These are phyloP conservation scores for Camponotus floridanus DNA, from an alignment of 1,140 invertebrate species.

Conservation along the genomic window DNA sequence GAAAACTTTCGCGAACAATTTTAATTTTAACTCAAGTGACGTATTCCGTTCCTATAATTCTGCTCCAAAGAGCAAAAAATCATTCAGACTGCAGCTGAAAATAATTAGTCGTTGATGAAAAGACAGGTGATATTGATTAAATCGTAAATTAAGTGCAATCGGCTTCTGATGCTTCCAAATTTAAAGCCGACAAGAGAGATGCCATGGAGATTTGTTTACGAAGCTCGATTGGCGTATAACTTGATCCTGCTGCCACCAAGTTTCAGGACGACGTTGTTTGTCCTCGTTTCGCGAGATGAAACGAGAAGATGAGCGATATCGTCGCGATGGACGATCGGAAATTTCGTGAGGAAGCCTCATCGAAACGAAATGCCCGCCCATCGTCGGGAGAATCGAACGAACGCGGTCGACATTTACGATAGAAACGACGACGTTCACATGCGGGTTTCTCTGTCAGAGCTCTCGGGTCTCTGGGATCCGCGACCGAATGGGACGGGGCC, in stretches of 20 bases:
- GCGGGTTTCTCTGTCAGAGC: background rate
- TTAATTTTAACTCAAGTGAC: background rate
- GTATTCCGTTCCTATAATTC: background rate
- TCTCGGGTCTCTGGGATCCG: background rate
- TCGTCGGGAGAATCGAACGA: slow-evolving; percentile 10
- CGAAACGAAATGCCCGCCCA: slow-evolving; percentile 32
- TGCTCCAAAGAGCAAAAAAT: background rate
- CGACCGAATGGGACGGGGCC: slow-evolving; percentile 15
- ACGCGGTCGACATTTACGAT: slow-evolving; percentile 43
- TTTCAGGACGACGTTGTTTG: slow-evolving; percentile 18
- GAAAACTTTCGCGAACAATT: background rate
- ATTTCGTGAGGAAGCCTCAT: slow-evolving; percentile 20
- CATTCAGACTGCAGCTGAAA: background rate
- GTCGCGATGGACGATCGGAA: background rate
- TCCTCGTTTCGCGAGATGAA: background rate
- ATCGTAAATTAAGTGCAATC: background rate
- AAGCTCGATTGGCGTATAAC: background rate
- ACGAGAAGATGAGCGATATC: background rate
- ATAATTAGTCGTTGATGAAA: background rate
- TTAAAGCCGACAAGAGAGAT: background rate
- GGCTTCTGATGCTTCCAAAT: background rate
- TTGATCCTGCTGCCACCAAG: slow-evolving; percentile 1
- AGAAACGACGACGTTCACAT: background rate
- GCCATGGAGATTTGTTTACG: background rate
- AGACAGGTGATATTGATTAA: background rate